phyloP scores from a whole-genome alignment of 2,888 invertebrate genomes.

The Machimus atricapillus region DNA sequence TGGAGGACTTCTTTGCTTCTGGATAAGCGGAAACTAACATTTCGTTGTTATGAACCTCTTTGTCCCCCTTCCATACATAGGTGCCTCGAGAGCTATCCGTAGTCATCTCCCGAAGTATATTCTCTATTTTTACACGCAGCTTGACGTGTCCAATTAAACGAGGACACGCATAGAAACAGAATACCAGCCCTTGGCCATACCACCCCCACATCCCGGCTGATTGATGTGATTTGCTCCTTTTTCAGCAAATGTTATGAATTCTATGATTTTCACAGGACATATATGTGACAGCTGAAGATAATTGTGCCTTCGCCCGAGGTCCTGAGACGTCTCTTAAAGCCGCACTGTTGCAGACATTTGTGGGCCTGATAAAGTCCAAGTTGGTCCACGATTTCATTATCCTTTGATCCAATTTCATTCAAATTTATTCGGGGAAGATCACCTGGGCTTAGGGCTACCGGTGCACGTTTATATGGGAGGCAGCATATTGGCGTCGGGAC shows the following conservation, averaged over 20 bases:
- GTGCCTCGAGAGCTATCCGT: background rate
- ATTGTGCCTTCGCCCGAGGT: background rate
- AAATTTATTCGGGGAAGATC: constrained; percentile 14
- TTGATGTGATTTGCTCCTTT: constrained; percentile 29
- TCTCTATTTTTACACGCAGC: constrained; percentile 1
- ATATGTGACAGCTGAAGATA: constrained; percentile 36
- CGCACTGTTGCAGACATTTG: background rate
- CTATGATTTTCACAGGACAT: background rate
- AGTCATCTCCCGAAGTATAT: background rate
- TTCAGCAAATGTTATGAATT: constrained; percentile 2
- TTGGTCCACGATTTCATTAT: background rate
- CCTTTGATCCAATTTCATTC: background rate
- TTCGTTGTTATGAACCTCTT: background rate
- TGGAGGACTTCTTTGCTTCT: background rate
- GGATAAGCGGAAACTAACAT: background rate
- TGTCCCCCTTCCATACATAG: background rate
- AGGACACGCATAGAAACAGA: constrained; percentile 18
- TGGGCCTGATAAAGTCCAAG: background rate
- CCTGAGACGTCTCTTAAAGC: background rate
- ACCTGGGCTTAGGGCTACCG: background rate
- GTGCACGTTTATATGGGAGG: background rate
- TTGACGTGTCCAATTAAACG: constrained; percentile 38
- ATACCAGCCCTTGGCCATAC: background rate
- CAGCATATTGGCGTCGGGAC: background rate
- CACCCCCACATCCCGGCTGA: background rate